Conservation (phyloP, 2,797 vertebrate genomes). For the Setipinna tenuifilis region DNA sequence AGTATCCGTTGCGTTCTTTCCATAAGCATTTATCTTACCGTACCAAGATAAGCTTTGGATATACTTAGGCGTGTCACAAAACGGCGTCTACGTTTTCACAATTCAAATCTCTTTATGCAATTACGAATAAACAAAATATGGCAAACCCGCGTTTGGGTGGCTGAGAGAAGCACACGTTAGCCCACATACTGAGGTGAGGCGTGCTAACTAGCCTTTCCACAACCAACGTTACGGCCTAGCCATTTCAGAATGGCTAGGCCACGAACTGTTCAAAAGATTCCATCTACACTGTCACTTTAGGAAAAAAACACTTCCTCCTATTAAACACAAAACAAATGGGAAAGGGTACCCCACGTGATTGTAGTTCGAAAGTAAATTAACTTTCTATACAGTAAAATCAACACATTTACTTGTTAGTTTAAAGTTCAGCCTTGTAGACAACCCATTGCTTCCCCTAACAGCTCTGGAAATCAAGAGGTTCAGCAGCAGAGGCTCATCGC, state of each 20-base stretch:
- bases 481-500: constrained; percentile 65
- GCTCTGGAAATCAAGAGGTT: constrained; percentile 65
- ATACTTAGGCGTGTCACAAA: background rate
- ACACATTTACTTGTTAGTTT: constrained; percentile 74
- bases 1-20: background rate
- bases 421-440: constrained; percentile 68
- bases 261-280: constrained; percentile 80
- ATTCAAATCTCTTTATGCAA: background rate
- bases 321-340: constrained; percentile 49
- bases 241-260: constrained; percentile 81
- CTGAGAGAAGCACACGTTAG: constrained; percentile 50
- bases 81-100: background rate
- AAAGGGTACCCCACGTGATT: constrained; percentile 27
- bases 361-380: constrained; percentile 59
- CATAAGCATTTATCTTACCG: background rate
- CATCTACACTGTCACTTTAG: constrained; percentile 67
- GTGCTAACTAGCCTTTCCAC: constrained; percentile 46
- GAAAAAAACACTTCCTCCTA: constrained; percentile 42
- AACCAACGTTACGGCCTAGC: constrained; percentile 66
- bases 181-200: constrained; percentile 23
- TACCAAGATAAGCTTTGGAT: background rate
- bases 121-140: background rate
- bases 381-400: constrained; percentile 68
- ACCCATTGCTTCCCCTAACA: constrained; percentile 68
- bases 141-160: constrained; percentile 19